Evolutionary conservation across 2,113 vertebrate species (phyloP).

Genomic region (Coturnix japonica): DNA sequence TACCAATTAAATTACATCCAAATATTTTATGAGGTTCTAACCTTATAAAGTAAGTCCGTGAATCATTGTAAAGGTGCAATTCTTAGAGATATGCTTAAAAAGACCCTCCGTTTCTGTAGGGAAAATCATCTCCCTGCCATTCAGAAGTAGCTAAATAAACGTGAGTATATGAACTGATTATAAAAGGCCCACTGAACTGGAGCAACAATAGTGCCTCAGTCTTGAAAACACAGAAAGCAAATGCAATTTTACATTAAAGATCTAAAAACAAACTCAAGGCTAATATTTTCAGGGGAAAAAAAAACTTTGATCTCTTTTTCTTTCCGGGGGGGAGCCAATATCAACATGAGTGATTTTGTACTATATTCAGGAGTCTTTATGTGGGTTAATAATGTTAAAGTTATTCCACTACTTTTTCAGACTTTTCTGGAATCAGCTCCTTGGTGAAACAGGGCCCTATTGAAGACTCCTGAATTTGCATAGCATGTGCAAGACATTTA

Average conservation of each 20-base stretch:
- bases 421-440: conserved; percentile 54
- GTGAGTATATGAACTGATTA: conserved; percentile 18
- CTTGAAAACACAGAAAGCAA: conserved; percentile 66
- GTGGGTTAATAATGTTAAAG: conserved; percentile 70
- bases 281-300: conserved; percentile 63
- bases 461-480: conserved; percentile 50
- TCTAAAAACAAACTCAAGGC: conserved; percentile 71
- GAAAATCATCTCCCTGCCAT: conserved; percentile 52
- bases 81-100: conserved; percentile 53
- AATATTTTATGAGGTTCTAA: neutral
- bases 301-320: conserved; percentile 66
- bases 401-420: conserved; percentile 63
- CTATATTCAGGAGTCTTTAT: conserved; percentile 71
- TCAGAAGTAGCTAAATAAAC: conserved; percentile 61
- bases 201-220: conserved; percentile 67
- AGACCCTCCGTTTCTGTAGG: conserved; percentile 34
- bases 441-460: conserved; percentile 56
- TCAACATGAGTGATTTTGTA: conserved; percentile 65
- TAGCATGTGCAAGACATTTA: conserved; percentile 57
- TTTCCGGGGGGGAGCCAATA: conserved; percentile 64
- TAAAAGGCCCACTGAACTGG: conserved; percentile 38
- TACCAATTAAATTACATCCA: neutral
- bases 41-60: conserved; percentile 3
- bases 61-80: conserved; percentile 45
- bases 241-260: conserved; percentile 70